Evolutionary conservation across 1,140 invertebrate genomes (phyloP), one percentile per base, ranked within the genome.

Genomic region (Parasteatoda tepidariorum): DNA sequence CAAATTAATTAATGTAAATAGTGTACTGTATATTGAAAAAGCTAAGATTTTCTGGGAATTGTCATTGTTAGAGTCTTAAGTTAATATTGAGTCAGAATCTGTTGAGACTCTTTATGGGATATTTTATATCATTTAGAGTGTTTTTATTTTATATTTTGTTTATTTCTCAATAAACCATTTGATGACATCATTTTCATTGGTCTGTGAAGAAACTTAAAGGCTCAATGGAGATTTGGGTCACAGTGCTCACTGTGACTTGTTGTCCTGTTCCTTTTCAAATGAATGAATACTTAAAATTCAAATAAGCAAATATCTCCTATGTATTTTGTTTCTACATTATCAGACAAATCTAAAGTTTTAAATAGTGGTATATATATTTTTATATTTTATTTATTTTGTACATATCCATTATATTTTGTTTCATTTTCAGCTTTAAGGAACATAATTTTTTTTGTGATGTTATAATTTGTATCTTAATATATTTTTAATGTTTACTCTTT

Each of bases 221-320:
- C 41, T 71, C 66, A 82, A 3, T 82, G 67, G 66, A 82, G 78
- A 82, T 82, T 61, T 70, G 31, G 78, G 78, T 82, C 78, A 82
- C 66, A 61, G 54, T 82, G 28, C 55, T 55, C 57, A 48, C 41
- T 71, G 31, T 70, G 28, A 68, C 41, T 48, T 38, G 74, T 26
- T 64, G 62, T 48, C 38, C 18, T 30, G 34, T 26, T 62, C 48
- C 55, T 75, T 66, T 75, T 38, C 62, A 61, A 59, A 38, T 62
- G 31, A 28, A n/a, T 38, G 57, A 75, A 30, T 38, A 38, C 15
- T 18, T 54, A 24, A n/a, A 31, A 54, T 31, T 13, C 62, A 22
- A 18, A 15, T 61, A 4, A 9, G 15, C 7, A 28, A 38, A 13
- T 15, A 41, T 38, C 22, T 22, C 62, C 4, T 26, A 68, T 41